Evolutionary conservation across 2,888 invertebrate genomes (phyloP).

Genomic region (Melinaea marsaeus): DNA sequence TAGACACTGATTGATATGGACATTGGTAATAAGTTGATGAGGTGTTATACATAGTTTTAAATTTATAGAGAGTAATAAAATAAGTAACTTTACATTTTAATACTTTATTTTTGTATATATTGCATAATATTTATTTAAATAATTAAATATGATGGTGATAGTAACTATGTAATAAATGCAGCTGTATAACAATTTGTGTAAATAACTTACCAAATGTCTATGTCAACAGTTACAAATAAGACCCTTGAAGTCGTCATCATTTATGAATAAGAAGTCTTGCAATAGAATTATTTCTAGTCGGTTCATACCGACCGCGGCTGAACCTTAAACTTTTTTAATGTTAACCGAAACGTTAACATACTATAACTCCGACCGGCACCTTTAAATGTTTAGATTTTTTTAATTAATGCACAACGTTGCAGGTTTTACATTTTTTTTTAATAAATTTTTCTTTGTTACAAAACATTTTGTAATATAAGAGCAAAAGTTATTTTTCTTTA

Average conservation of each 20-base stretch:
- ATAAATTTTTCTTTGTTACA: no score
- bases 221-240: no score
- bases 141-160: no score
- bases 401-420: no score
- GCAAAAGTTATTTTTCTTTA: no score
- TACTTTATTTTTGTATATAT: background rate
- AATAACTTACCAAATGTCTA: no score
- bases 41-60: constrained; percentile 1
- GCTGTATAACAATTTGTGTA: no score
- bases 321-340: constrained; percentile 28
- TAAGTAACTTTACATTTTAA: background rate
- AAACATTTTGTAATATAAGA: no score
- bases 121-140: no score
- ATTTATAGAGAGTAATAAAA: background rate
- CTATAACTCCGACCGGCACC: constrained; percentile 4
- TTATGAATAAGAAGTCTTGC: constrained; percentile 11
- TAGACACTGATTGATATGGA: constrained; percentile 28
- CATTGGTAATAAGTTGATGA: constrained; percentile 13
- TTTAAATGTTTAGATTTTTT: background rate
- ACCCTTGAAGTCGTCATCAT: constrained; percentile 8
- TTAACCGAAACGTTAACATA: constrained; percentile 17
- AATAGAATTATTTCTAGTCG: constrained; percentile 2
- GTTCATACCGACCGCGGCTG: background rate
- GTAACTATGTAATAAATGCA: no score
- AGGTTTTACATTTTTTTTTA: no score